Percentiles rank a stretch among this genome's conserved stretches.
phyloP scores from a whole-genome alignment of 2,113 vertebrate genomes.

The Macheiramphus alcinus region DNA sequence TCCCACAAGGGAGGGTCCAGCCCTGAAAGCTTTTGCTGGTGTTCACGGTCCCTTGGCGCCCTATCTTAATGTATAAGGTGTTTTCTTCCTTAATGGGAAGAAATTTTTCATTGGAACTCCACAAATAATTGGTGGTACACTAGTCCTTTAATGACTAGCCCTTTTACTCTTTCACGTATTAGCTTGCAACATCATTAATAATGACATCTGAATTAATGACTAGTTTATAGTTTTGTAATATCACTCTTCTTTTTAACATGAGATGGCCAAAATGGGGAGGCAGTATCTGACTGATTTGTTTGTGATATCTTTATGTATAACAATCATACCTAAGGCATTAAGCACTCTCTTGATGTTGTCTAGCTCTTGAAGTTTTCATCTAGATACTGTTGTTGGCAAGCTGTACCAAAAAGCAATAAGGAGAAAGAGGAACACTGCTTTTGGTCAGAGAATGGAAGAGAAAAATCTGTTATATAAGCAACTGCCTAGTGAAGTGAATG shows the following conservation, averaged over 20 bases:
- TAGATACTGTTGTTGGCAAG: neutral
- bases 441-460: neutral
- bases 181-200: neutral
- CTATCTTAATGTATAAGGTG: neutral
- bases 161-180: neutral
- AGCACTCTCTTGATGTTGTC: neutral
- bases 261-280: neutral
- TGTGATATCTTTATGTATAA: neutral
- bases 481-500: neutral
- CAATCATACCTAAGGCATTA: neutral
- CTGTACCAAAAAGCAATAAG: neutral
- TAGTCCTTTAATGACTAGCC: neutral
- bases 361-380: neutral
- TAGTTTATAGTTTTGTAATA: neutral
- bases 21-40: no score
- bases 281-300: neutral
- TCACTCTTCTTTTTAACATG: neutral
- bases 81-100: neutral
- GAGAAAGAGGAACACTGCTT: neutral
- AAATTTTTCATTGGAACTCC: neutral
- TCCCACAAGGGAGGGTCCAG: no score
- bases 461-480: neutral
- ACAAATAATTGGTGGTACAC: neutral
- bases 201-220: neutral
- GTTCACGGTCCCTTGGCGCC: no score